Evolutionary conservation across 1,140 invertebrate species (phyloP).

Genomic region (Drosophila sulfurigaster): DNA sequence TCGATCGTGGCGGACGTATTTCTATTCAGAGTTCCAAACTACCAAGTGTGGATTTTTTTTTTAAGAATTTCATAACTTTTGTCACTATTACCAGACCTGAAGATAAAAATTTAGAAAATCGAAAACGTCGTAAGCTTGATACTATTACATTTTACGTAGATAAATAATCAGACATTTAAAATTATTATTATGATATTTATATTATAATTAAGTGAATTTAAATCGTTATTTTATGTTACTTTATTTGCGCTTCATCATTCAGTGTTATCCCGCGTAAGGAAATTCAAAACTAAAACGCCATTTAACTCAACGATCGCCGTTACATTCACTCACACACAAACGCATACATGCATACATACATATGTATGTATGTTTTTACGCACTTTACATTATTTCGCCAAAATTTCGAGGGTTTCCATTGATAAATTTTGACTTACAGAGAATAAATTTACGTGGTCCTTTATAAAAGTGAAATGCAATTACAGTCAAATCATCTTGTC

Average conservation of each 20-base stretch:
- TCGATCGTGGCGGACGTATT: conserved; percentile 22
- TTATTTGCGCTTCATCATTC: neutral
- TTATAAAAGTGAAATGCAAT: conserved; percentile 33
- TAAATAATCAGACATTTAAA: too few relatives aligned
- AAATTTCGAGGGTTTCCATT: conserved; percentile 6
- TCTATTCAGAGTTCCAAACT: too few relatives aligned
- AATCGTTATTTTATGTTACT: neutral
- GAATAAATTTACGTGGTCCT: conserved; percentile 16
- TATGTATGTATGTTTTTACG: neutral
- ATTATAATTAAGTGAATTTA: too few relatives aligned
- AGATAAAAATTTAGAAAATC: neutral
- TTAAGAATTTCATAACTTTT: neutral
- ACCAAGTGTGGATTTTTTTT: too few relatives aligned
- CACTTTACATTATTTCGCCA: neutral
- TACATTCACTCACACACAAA: neutral
- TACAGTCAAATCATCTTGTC: conserved; percentile 15
- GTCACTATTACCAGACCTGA: neutral
- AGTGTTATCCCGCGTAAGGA: neutral
- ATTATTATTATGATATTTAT: too few relatives aligned
- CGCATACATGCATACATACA: neutral
- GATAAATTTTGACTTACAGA: conserved; percentile 17
- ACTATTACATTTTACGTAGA: too few relatives aligned
- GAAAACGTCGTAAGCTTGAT: too few relatives aligned
- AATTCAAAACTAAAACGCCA: neutral
- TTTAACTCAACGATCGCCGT: neutral